These are phyloP conservation scores for Papilio aristodemus DNA, from an alignment of 1,140 invertebrate genomes.

Conservation along the genomic window DNA sequence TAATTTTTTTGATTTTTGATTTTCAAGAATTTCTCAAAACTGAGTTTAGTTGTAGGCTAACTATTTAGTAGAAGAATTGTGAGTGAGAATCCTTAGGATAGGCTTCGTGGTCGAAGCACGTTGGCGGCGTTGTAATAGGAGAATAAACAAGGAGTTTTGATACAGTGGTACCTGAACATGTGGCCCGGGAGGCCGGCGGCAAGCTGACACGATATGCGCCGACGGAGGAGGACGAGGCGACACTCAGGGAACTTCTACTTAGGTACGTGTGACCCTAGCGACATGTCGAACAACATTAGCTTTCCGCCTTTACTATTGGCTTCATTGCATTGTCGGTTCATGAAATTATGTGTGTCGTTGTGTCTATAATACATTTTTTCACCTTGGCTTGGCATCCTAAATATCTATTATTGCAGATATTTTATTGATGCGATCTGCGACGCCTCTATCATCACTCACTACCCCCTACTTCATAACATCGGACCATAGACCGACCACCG, in stretches of 20 bases:
- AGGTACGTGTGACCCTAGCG: conserved; percentile 84
- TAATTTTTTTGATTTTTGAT: neutral
- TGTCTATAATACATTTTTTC: conserved; percentile 65
- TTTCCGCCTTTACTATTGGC: conserved; percentile 72
- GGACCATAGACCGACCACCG: conserved; percentile 58
- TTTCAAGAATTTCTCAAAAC: neutral
- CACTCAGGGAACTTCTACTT: conserved; percentile 92
- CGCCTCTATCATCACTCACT: conserved; percentile 58
- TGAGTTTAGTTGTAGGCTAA: neutral
- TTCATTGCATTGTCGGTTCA: conserved; percentile 69
- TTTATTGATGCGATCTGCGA: conserved; percentile 55
- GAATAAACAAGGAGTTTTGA: conserved; percentile 71
- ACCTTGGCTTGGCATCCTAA: conserved; percentile 73
- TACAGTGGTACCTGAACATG: conserved; percentile 80
- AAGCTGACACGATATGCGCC: conserved; percentile 81
- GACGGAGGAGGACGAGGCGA: conserved; percentile 90
- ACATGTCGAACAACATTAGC: conserved; percentile 63
- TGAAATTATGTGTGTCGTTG: conserved; percentile 66
- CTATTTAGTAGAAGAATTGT: neutral
- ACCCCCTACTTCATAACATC: conserved; percentile 61
- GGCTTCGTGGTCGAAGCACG: conserved; percentile 27
- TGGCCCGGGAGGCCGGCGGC: conserved; percentile 79
- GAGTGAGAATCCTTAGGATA: conserved; percentile 1
- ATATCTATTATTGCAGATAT: conserved; percentile 77
- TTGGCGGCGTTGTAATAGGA: conserved; percentile 16